These are phyloP conservation scores for Champsocephalus gunnari DNA, from an alignment of 2,797 vertebrate genomes.

Conservation along the genomic window DNA sequence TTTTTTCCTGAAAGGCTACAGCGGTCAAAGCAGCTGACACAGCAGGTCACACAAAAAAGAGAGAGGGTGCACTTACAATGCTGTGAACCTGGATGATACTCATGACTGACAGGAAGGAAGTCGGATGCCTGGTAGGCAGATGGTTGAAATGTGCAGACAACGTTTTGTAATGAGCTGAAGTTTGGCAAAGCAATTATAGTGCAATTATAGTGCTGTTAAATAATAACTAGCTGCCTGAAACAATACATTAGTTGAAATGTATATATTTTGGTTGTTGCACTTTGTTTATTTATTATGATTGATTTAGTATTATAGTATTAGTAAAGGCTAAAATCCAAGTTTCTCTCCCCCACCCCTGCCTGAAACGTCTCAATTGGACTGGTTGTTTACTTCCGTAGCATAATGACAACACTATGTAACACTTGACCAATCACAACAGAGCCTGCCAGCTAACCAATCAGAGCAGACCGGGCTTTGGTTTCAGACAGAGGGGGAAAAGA, in stretches of 20 bases:
- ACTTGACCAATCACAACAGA: too few species aligned
- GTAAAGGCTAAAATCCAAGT: too few species aligned
- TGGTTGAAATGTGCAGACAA: neutral
- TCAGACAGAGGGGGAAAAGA: too few species aligned
- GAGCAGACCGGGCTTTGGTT: too few species aligned
- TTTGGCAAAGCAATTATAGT: neutral
- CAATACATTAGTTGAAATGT: neutral
- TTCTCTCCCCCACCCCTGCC: too few species aligned
- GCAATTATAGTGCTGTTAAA: neutral
- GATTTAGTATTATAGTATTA: too few species aligned
- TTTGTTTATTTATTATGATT: neutral
- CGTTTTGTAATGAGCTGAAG: neutral
- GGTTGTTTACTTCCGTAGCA: too few species aligned
- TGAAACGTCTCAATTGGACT: too few species aligned
- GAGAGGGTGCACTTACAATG: slow-evolving; percentile 1
- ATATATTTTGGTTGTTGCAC: neutral
- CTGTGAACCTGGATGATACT: neutral
- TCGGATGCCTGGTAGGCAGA: neutral
- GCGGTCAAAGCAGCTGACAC: slow-evolving; percentile 55
- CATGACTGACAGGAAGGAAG: slow-evolving; percentile 32
- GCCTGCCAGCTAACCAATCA: too few species aligned
- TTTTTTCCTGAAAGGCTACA: neutral
- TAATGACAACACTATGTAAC: too few species aligned
- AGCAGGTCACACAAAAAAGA: slow-evolving; percentile 39
- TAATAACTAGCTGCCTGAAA: neutral